Conservation (phyloP, 2,888 invertebrate genomes). For the Nudaria mundana region DNA sequence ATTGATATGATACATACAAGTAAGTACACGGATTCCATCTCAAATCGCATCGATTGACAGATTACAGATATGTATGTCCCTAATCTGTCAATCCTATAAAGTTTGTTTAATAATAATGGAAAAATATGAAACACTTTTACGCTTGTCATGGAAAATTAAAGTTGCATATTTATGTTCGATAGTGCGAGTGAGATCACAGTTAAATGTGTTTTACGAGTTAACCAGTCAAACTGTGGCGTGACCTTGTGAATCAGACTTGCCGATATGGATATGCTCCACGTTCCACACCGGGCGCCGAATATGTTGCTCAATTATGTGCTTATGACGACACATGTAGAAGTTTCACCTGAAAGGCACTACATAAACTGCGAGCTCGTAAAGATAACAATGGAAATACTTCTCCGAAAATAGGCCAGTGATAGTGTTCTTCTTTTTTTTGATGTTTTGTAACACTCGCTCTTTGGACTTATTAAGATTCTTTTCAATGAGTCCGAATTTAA, state of each 20-base stretch:
- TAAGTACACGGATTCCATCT: no score
- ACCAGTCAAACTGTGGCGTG: slow-evolving; percentile 63
- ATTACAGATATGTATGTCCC: no score
- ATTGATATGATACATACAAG: no score
- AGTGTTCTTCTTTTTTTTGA: not conserved
- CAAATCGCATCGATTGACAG: no score
- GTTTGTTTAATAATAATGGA: no score
- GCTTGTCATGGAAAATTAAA: no score
- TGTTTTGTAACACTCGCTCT: not conserved
- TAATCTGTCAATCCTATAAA: no score
- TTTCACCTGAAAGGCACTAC: slow-evolving; percentile 15
- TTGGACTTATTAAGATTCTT: no score
- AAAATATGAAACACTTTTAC: not conserved
- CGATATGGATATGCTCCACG: slow-evolving; percentile 56
- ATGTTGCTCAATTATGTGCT: slow-evolving; percentile 34
- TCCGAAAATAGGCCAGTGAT: not conserved
- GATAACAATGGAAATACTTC: not conserved
- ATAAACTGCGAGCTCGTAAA: slow-evolving; percentile 1
- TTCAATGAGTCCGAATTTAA: no score
- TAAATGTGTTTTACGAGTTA: slow-evolving; percentile 59
- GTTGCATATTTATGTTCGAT: slow-evolving; percentile 37
- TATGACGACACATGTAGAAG: slow-evolving; percentile 16
- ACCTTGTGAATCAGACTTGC: slow-evolving; percentile 73
- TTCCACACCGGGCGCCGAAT: slow-evolving; percentile 45
- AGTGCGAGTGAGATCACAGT: slow-evolving; percentile 65